Evolutionary conservation across 2,113 vertebrate genomes (phyloP).

Genomic region (Suricata suricatta): DNA sequence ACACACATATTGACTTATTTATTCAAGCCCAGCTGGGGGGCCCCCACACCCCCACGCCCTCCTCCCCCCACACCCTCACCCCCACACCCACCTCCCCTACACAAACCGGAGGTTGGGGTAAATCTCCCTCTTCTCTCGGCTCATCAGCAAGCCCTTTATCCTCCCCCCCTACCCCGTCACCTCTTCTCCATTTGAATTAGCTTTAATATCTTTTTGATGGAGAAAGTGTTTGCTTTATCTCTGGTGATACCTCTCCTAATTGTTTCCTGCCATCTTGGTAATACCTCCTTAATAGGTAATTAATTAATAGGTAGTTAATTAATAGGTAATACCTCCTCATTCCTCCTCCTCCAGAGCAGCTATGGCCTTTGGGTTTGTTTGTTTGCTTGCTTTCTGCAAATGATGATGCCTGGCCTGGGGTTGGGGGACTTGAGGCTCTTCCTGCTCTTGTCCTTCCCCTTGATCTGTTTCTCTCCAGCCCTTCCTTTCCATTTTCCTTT

Average conservation of each 20-base stretch:
- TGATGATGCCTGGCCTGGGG: background rate
- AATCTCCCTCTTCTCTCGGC: background rate
- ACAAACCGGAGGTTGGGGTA: slow-evolving; percentile 3
- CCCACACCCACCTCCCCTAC: background rate
- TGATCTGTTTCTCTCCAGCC: background rate
- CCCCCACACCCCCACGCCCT: background rate
- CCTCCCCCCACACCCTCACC: background rate
- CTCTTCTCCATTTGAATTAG: slow-evolving; percentile 67
- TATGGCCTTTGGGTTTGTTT: background rate
- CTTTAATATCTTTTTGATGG: slow-evolving; percentile 59
- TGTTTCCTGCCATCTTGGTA: slow-evolving; percentile 46
- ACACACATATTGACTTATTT: background rate
- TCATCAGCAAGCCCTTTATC: too few relatives aligned
- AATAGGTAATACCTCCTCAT: background rate
- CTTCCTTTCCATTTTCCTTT: background rate
- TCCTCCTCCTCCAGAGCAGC: background rate
- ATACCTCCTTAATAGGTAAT: slow-evolving; percentile 25
- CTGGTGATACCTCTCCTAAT: slow-evolving; percentile 49
- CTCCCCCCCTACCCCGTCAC: background rate
- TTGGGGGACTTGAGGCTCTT: background rate
- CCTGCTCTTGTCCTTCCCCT: background rate
- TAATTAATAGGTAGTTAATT: background rate
- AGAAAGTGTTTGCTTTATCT: slow-evolving; percentile 64
- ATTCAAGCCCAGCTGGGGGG: background rate
- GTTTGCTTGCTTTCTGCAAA: background rate